A percentile compares a stretch with the other conserved stretches of the same genome.
Conservation (phyloP, 1,140 invertebrate species). For the Drosophila simulans region DNA sequence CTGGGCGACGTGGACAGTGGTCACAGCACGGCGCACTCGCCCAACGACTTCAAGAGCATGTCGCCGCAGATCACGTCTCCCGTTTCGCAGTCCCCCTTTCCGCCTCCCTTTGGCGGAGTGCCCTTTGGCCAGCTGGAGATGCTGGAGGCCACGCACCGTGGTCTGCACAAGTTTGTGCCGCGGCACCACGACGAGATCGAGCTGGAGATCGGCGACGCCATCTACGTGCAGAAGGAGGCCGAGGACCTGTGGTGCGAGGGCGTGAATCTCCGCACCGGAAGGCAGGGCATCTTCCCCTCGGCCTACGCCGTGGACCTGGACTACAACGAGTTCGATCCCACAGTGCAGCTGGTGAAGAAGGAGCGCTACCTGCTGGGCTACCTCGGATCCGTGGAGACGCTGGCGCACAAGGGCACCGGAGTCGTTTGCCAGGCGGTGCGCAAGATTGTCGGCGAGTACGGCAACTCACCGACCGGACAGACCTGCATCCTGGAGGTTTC, state of each 20-base stretch:
- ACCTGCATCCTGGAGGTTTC: conserved; percentile 96
- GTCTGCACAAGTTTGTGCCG: conserved; percentile 97
- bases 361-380: conserved; percentile 97
- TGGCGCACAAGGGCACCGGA: conserved; percentile 95
- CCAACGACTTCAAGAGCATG: conserved; percentile 93
- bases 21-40: conserved; percentile 95
- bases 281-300: conserved; percentile 97
- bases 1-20: conserved; percentile 92
- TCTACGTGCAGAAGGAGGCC: conserved; percentile 98
- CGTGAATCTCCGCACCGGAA: conserved; percentile 96
- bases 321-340: conserved; percentile 96
- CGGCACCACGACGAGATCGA: conserved; percentile 97
- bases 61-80: conserved; percentile 89
- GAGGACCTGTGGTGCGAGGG: conserved; percentile 99
- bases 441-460: conserved; percentile 90
- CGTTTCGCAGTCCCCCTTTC: conserved; percentile 85
- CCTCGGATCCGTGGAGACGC: conserved; percentile 97
- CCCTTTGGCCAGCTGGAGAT: conserved; percentile 93
- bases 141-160: conserved; percentile 97
- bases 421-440: conserved; percentile 95
- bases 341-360: conserved; percentile 92
- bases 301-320: conserved; percentile 98
- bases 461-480: conserved; percentile 88
- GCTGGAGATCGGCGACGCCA: conserved; percentile 98
- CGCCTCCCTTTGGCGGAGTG: conserved; percentile 87